Evolutionary conservation across 2,888 invertebrate species (phyloP).

Genomic region (Quadroppia sp.): DNA sequence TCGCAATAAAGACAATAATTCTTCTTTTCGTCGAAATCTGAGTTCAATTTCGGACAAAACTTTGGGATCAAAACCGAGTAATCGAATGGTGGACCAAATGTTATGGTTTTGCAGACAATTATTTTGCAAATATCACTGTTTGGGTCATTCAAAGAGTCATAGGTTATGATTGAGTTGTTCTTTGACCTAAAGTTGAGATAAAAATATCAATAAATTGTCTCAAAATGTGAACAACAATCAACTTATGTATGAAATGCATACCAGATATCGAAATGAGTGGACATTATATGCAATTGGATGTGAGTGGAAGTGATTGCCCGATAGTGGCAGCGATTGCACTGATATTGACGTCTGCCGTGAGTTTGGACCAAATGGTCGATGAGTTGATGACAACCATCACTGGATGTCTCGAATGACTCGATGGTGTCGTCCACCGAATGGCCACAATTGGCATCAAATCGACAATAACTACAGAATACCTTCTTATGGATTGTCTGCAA

Average conservation of each 20-base stretch:
- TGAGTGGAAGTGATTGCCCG: slow-evolving; percentile 16
- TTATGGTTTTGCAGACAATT: slow-evolving; percentile 1
- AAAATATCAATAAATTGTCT: background rate
- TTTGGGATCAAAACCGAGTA: background rate
- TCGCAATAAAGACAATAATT: slow-evolving; percentile 2
- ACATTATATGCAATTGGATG: slow-evolving; percentile 34
- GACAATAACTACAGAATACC: background rate
- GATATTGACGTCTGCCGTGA: slow-evolving; percentile 29
- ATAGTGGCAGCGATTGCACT: slow-evolving; percentile 38
- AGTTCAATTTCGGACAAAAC: background rate
- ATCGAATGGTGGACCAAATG: background rate
- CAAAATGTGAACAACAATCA: background rate
- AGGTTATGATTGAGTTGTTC: background rate
- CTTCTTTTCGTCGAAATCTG: background rate
- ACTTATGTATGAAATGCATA: background rate
- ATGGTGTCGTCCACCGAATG: background rate
- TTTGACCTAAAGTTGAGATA: slow-evolving; percentile 2
- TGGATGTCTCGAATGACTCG: background rate
- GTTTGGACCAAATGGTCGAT: slow-evolving; percentile 10
- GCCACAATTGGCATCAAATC: background rate
- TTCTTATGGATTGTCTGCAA: background rate
- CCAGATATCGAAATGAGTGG: background rate
- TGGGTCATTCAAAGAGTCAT: background rate
- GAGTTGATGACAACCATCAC: background rate
- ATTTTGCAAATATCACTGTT: background rate